Evolutionary conservation across 2,797 vertebrate genomes (phyloP), one percentile per base, ranked within the genome.

Genomic region (Onychomys leucogaster): DNA sequence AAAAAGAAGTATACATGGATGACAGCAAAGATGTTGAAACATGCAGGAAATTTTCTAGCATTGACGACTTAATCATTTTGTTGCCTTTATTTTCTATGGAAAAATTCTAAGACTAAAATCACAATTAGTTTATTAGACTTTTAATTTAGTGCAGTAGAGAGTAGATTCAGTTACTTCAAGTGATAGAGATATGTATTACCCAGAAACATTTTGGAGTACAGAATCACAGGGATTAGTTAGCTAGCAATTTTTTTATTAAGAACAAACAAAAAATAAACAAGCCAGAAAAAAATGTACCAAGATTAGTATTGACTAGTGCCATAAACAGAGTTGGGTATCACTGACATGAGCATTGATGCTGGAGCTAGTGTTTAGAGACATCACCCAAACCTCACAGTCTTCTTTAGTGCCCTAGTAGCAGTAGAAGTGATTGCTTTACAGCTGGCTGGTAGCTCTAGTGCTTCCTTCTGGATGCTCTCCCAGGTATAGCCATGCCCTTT

Each of bases 141-240:
- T 46, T 57, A 14, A 6, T 81, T 81, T 81, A 88, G 55, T 57
- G 46, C 12, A 89, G 41, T 49, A 63, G 49, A 90, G 34, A 75
- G 23, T 57, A 41, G 25, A 55, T 46, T 13, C 52, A 77, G 43
- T 90, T 90, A 75, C 92, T 84, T 61, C 89, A 84, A 94, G n/a
- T 25, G 34, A 85, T 13, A 63, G 49, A 89, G 6, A 57, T 78
- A 0, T 41, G 77, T 86, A 80, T 83, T 76, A 4, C 73, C 55
- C 77, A 27, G 41, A 61, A 69, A 61, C 11, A 78, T 82, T 94
- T 89, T 73, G 16, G 16, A 67, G 95, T 93, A 61, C 94, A 94
- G 21, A 81, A 63, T 37, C 71, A 81, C 90, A 75, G 32, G 0
- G 2, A 77, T 93, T 85, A 94, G 71, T 92, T 85, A 95, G 59